A percentile compares a stretch with the other conserved stretches of the same genome.
These are phyloP conservation scores for Neofelis nebulosa DNA, from an alignment of 2,113 vertebrate genomes.

Conservation along the genomic window DNA sequence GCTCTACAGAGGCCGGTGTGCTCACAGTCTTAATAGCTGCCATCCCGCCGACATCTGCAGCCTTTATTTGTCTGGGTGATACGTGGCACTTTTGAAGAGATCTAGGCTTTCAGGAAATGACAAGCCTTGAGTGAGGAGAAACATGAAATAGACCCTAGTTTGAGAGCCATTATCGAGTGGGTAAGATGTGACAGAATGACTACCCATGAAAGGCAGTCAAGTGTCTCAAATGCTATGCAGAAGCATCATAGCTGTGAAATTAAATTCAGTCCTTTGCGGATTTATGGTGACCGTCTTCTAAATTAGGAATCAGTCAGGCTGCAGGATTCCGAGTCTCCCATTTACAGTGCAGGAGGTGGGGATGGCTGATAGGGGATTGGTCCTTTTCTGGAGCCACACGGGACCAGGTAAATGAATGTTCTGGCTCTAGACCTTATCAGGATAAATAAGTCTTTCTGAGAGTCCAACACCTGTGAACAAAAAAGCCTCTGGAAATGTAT, in stretches of 20 bases:
- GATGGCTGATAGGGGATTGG: rapidly evolving
- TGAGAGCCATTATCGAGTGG: neutral
- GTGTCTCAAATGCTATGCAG: neutral
- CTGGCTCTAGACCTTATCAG: neutral
- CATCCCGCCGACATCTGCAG: neutral
- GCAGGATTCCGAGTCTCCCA: neutral
- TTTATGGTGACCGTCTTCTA: neutral
- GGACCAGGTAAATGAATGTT: neutral
- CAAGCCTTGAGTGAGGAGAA: neutral
- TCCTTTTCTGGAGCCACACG: neutral
- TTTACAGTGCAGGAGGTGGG: neutral
- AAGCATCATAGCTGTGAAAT: neutral
- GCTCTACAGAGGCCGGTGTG: neutral
- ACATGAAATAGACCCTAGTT: neutral
- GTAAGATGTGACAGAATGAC: neutral
- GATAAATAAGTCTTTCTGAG: neutral
- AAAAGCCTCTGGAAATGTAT: neutral
- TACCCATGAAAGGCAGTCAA: neutral
- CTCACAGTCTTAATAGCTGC: neutral
- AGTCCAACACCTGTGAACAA: neutral
- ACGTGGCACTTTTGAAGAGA: neutral
- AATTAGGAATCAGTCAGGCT: neutral
- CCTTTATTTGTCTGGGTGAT: neutral
- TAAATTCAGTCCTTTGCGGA: neutral
- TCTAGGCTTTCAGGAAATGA: neutral